These are phyloP conservation scores for Pan troglodytes DNA, from an alignment of 2,113 vertebrate species.

Conservation along the genomic window NHGRI_mPanTro3-v2.1_pri NC_086015.1:135290501-135291000, in stretches of 20 bases:
- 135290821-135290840: not conserved
- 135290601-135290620: not conserved
- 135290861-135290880: not conserved
- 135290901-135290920: not conserved
- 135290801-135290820: not conserved
- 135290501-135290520: not conserved
- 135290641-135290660: not conserved
- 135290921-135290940: not conserved
- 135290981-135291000: not conserved
- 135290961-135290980: not conserved
- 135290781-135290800: not conserved
- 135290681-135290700: not conserved
- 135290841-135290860: not conserved
- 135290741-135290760: not conserved
- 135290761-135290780: not conserved
- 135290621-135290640: not conserved
- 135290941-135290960: not conserved
- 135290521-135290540: not conserved
- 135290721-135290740: not conserved
- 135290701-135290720: not conserved
- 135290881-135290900: not conserved
- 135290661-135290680: not conserved
- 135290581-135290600: not conserved
- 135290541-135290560: not conserved
- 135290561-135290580: not conserved